Conservation (phyloP, 2,797 vertebrate species). For the Crocidura indochinensis region DNA sequence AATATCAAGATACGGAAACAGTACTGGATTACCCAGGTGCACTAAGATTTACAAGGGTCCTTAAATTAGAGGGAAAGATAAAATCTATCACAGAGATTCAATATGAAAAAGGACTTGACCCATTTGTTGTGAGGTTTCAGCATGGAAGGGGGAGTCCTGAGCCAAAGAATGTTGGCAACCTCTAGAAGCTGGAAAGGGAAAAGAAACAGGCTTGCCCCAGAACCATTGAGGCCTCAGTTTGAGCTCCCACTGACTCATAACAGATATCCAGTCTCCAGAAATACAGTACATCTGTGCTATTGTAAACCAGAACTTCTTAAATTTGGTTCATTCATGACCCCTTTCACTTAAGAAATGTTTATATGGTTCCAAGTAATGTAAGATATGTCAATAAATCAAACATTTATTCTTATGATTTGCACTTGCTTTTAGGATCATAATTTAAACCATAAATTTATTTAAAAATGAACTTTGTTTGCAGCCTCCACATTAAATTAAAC, state of each 20-base stretch:
- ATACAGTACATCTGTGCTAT: neutral
- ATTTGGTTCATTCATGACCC: too few relatives aligned
- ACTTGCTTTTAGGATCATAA: too few relatives aligned
- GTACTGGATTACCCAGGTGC: neutral
- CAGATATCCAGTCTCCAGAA: neutral
- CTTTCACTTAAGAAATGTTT: too few relatives aligned
- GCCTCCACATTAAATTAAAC: too few relatives aligned
- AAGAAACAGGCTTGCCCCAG: neutral
- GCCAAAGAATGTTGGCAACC: neutral
- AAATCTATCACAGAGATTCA: neutral
- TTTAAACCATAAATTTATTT: too few relatives aligned
- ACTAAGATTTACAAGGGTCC: neutral
- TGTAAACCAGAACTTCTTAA: neutral
- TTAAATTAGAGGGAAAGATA: neutral
- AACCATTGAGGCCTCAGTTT: neutral
- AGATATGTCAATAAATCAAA: too few relatives aligned
- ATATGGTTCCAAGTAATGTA: too few relatives aligned
- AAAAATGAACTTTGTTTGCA: too few relatives aligned
- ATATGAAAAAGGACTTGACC: neutral
- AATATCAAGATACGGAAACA: neutral
- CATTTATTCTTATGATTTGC: too few relatives aligned
- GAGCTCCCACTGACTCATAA: neutral
- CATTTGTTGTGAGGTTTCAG: conserved; percentile 13
- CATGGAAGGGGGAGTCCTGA: neutral
- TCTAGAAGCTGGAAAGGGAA: neutral